Evolutionary conservation across 2,113 vertebrate species (phyloP), one percentile per base, ranked within the genome.

Genomic region (Ahaetulla prasina): DNA sequence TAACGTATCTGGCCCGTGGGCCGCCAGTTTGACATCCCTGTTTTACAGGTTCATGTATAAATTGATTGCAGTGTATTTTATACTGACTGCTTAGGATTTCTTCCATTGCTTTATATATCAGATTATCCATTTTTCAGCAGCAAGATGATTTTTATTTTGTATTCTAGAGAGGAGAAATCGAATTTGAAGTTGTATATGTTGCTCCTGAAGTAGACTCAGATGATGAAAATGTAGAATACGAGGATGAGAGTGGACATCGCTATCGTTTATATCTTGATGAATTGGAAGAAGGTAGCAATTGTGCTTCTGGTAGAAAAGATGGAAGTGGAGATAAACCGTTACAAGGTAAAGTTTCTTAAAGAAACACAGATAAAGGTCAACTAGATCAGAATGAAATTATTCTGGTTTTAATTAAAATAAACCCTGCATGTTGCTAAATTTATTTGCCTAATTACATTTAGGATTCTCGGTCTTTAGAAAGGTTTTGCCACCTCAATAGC

Each of bases 131-230:
- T 91, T 45, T 54, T 50, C 25, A 86, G 25, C 88, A 89, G 12
- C 91, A 91, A 93, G 87, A 39, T 23, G 68, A 6, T 93, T 0
- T 63, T 89, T 92, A 94, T 86, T 0, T 91, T 93, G 50, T 89
- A 39, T 94, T 96, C 88, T 97, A 99, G 99, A 98, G 98, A 94
- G 99, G 99, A 0, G 99, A 99, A 96, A 99, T 99, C 0, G 99
- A 99, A 96, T 99, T 99, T 91, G 99, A 99, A 97, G 99, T 99
- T 85, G 99, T 99, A 89, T 99, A 99, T 0, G 99, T 99, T 97
- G 99, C 99, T 93, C 99, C 99, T 2, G 99, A 99, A 95, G 99
- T 99, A 91, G 99, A 99, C 97, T 99, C 99, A 0, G 99, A 99
- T 93, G 99, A 99, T 85, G 99, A 99, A 97, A 99, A 99, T 0